Evolutionary conservation across 2,113 vertebrate species (phyloP), one percentile per base, ranked within the genome.

Genomic region (Isichthys henryi): DNA sequence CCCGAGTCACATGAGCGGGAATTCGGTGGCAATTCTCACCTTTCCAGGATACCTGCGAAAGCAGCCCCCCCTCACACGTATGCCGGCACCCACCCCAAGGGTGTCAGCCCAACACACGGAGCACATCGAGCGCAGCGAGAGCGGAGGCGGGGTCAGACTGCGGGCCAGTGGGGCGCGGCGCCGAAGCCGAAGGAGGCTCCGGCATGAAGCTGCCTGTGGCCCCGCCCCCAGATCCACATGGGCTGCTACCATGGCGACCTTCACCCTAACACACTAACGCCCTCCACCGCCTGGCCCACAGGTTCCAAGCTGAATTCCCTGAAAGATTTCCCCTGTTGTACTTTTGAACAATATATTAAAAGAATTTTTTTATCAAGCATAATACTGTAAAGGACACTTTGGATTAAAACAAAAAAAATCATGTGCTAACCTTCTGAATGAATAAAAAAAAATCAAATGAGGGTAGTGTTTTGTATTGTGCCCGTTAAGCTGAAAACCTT

Each of bases 401-500:
- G 62, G 62, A 70, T 70, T 70, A 70, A 70, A 70, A 70, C 39
- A 8, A 43, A 45, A 83, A 43, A 84, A 83, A 46, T 23, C 39
- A 84, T 8, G 74, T 8, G 35, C 74, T 39, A 80, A 43, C 31
- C 8, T 31, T 50, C 11, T 13, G 46, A 50, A 86, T 86, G 10
- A 86, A 23, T 50, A 11, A 23, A 77, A 45, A 35, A 82, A 88
- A 83, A 90, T 77, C 6, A 84, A 90, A 62, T n/a, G n/a, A 49
- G 66, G 89, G 15, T 17, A 56, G 17, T 31, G 5, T 62, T 88
- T 48, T 62, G 31, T 82, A 46, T 45, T n/a, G 87, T 9, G 87
- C 50, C 50, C 10, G 50, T 83, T 62, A 87, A 87, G 87, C 70
- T 52, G 87, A 88, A 90, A 91, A 21, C 46, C 58, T 43, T 82